phyloP scores from a whole-genome alignment of 2,797 vertebrate genomes.

The Muraenolepis orangiensis region DNA sequence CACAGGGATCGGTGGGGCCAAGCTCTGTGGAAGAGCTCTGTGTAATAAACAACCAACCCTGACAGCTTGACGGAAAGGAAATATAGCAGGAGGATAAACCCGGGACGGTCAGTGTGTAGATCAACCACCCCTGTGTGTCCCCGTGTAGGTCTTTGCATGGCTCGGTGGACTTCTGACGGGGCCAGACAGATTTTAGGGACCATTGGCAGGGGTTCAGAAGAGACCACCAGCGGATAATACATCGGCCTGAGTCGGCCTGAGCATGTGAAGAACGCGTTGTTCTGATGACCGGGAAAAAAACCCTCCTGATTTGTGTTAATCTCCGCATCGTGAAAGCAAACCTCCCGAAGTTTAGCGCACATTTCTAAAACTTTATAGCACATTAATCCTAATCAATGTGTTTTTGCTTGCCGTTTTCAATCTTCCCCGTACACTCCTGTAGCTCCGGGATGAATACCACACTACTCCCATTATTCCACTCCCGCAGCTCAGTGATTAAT shows the following conservation, averaged over 20 bases:
- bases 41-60: constrained; percentile 54
- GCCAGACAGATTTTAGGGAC: background rate
- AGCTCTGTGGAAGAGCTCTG: constrained; percentile 52
- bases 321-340: background rate
- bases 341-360: background rate
- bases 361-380: background rate
- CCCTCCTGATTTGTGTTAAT: background rate
- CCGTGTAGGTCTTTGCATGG: background rate
- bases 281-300: background rate
- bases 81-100: background rate
- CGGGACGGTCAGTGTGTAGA: background rate
- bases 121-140: background rate
- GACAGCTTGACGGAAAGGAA: background rate
- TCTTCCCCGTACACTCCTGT: background rate
- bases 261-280: background rate
- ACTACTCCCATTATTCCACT: background rate
- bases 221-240: background rate
- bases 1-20: constrained; percentile 43
- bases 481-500: background rate
- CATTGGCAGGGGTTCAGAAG: background rate
- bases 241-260: background rate
- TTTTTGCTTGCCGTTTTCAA: background rate
- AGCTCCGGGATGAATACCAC: background rate
- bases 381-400: background rate
- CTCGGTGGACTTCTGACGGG: background rate